These are phyloP conservation scores for Agrotis ipsilon DNA, from an alignment of 2,888 invertebrate species.

Conservation along the genomic window DNA sequence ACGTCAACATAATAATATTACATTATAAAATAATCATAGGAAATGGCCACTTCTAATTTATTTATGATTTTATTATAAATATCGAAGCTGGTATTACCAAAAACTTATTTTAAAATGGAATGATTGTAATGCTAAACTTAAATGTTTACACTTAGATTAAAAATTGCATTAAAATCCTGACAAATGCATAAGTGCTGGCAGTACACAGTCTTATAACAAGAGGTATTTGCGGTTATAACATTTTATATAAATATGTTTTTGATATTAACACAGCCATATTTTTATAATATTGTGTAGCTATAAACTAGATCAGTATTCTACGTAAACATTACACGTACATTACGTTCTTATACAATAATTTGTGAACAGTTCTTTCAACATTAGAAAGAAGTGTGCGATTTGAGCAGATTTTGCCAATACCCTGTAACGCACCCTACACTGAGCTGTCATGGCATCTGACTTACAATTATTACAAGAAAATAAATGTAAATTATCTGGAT, in stretches of 20 bases:
- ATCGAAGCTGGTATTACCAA: constrained; percentile 64
- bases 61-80: constrained; percentile 56
- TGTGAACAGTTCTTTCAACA: constrained; percentile 71
- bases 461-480: constrained; percentile 48
- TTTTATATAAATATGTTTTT: constrained; percentile 86
- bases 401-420: constrained; percentile 80
- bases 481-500: constrained; percentile 29
- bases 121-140: constrained; percentile 62
- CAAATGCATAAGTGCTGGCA: constrained; percentile 78
- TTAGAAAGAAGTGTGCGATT: constrained; percentile 72
- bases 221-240: constrained; percentile 88
- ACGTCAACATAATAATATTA: constrained; percentile 53
- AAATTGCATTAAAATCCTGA: constrained; percentile 63
- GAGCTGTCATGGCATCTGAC: constrained; percentile 73
- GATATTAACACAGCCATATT: constrained; percentile 90
- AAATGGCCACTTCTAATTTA: constrained; percentile 68
- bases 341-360: constrained; percentile 69
- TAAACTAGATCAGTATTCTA: constrained; percentile 71
- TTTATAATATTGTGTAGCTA: constrained; percentile 74
- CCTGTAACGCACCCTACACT: constrained; percentile 71
- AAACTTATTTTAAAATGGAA: constrained; percentile 67
- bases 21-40: constrained; percentile 57
- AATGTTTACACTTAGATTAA: constrained; percentile 56
- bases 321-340: constrained; percentile 65
- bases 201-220: constrained; percentile 85